Evolutionary conservation across 2,888 invertebrate genomes (phyloP).

Genomic region (Corbicula japonica): DNA sequence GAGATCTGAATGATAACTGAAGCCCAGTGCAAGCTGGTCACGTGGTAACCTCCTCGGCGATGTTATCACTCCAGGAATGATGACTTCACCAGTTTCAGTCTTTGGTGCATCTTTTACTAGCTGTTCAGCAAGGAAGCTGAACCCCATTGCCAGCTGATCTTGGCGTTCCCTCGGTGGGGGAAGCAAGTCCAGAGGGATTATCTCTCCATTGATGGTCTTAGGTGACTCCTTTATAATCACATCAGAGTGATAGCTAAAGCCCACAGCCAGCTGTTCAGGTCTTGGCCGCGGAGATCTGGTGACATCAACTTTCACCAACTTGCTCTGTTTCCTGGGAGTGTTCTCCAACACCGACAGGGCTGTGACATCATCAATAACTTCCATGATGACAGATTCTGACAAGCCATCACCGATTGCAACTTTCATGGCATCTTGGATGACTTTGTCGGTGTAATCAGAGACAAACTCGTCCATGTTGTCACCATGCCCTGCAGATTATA

Average conservation of each 20-base stretch:
- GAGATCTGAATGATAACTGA: constrained; percentile 58
- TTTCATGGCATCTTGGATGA: constrained; percentile 51
- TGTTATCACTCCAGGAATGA: constrained; percentile 27
- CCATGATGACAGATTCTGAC: constrained; percentile 60
- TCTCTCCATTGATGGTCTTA: constrained; percentile 53
- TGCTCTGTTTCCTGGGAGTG: constrained; percentile 45
- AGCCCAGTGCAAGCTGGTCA: constrained; percentile 62
- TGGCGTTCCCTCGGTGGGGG: constrained; percentile 43
- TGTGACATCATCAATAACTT: constrained; percentile 61
- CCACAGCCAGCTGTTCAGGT: constrained; percentile 61
- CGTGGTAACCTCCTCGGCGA: constrained; percentile 45
- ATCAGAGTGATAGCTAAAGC: constrained; percentile 61
- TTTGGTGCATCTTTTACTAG: constrained; percentile 54
- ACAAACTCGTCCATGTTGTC: constrained; percentile 24
- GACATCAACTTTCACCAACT: constrained; percentile 40
- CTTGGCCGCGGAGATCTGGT: constrained; percentile 46
- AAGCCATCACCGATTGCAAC: constrained; percentile 53
- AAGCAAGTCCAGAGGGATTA: constrained; percentile 49
- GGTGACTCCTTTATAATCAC: constrained; percentile 61
- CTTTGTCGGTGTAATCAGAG: constrained; percentile 27
- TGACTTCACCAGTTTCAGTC: constrained; percentile 44
- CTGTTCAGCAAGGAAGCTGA: constrained; percentile 54
- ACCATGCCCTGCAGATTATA: constrained; percentile 7
- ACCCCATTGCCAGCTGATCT: constrained; percentile 61
- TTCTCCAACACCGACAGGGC: not conserved